Evolutionary conservation across 2,113 vertebrate genomes (phyloP), one percentile per base, ranked within the genome.

Genomic region (Eretmochelys imbricata): DNA sequence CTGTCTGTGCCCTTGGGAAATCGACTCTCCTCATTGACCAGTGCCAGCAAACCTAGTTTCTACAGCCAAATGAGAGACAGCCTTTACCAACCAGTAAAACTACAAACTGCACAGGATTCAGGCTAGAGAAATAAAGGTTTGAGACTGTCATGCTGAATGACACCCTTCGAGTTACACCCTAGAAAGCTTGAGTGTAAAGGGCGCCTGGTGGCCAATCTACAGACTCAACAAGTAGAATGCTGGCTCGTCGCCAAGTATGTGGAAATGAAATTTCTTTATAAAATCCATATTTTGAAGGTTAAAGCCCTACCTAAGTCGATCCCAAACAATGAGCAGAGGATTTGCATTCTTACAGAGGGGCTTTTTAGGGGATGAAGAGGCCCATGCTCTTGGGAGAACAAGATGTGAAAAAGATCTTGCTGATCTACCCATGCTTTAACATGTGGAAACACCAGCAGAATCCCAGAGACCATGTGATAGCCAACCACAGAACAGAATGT

Each of bases 1-100:
- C 98, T 98, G 98, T 99, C 99, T 20, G 99, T 99, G 97, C 99
- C 99, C 99, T 99, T 99, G 89, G 99, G 99, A 97, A 99, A 99
- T 95, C 99, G 98, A 96, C 99, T 99, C 96, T 99, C 99, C 96
- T 99, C 99, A 90, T 99, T 99, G 97, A 99, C 99, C 96, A 99
- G 98, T 96, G 99, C 99, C 98, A 99, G 98, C 92, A 99, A 98
- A 96, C 99, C 99, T 97, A 99, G 98, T 98, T 99, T 99, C 99
- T 99, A 97, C 84, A 93, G 92, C 85, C 88, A 90, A 84, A 95
- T 55, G 91, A 93, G 55, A 97, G 54, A 97, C 8, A 94, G 91
- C 96, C 80, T 95, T 93, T 95, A 89, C 96, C 85, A 96, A 79
- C 90, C 80, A 94, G 91, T 51, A 86, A 86, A 92, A 94, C 69